Evolutionary conservation across 2,888 invertebrate species (phyloP).

Genomic region (Dasypogon diadema): DNA sequence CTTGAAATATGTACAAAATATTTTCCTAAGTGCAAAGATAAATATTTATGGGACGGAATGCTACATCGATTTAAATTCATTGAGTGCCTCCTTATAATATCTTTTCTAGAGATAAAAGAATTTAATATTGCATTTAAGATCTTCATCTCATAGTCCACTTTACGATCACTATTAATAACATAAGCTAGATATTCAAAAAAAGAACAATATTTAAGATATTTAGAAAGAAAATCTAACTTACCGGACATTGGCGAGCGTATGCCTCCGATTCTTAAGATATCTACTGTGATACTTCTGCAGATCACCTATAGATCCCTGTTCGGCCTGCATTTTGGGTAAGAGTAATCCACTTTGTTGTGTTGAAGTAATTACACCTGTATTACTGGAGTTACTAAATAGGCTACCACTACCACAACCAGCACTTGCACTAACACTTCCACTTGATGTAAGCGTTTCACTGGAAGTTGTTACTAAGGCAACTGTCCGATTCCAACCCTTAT

Average conservation of each 20-base stretch:
- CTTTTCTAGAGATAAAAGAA: too few species aligned
- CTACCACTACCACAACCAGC: conserved; percentile 60
- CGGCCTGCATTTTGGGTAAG: conserved; percentile 87
- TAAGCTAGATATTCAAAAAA: not conserved
- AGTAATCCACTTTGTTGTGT: conserved; percentile 66
- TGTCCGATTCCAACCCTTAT: conserved; percentile 65
- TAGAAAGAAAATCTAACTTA: too few species aligned
- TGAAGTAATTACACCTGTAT: conserved; percentile 60
- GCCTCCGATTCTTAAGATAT: conserved; percentile 86
- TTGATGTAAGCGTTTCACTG: conserved; percentile 64
- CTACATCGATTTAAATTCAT: too few species aligned
- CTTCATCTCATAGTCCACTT: too few species aligned
- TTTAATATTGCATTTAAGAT: too few species aligned
- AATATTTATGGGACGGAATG: too few species aligned
- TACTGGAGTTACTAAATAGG: conserved; percentile 60
- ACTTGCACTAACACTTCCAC: conserved; percentile 62
- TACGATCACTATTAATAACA: too few species aligned
- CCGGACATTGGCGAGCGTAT: conserved; percentile 94
- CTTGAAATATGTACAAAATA: too few species aligned
- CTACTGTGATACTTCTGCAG: conserved; percentile 89
- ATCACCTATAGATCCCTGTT: conserved; percentile 91
- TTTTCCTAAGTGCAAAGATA: too few species aligned
- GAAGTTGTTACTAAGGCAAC: conserved; percentile 64
- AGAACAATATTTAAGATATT: not conserved
- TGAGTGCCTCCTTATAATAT: too few species aligned